These are phyloP conservation scores for Drosophila yooni DNA, from an alignment of 2,888 invertebrate genomes.

Conservation along the genomic window DNA sequence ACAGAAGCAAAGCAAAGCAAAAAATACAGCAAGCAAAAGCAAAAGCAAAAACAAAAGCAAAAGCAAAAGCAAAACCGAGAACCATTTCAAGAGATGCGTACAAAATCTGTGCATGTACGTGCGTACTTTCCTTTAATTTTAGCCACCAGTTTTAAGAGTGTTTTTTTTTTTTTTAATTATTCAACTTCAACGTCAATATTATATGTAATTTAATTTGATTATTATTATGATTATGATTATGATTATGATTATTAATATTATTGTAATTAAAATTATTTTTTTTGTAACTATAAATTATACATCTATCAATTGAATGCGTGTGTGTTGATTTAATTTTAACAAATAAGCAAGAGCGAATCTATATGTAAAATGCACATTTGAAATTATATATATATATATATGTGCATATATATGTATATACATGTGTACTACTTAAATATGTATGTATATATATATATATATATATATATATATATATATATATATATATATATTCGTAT, in stretches of 20 bases:
- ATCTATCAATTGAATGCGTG: conserved; percentile 36
- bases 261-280: conserved; percentile 33
- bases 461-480: conserved; percentile 43
- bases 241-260: conserved; percentile 17
- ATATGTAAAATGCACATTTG: conserved; percentile 70
- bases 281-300: conserved; percentile 28
- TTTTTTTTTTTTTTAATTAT: conserved; percentile 35
- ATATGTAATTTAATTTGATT: conserved; percentile 24
- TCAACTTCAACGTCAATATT: conserved; percentile 33
- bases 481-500: conserved; percentile 5
- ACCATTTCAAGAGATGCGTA: conserved; percentile 60
- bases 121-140: conserved; percentile 73
- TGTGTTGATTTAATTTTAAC: conserved; percentile 48
- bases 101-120: conserved; percentile 28
- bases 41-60: conserved; percentile 5
- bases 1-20: conserved; percentile 22
- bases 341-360: conserved; percentile 55
- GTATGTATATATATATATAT: conserved; percentile 40
- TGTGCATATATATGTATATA: neutral
- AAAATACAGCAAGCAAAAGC: conserved; percentile 20
- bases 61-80: conserved; percentile 37
- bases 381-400: conserved; percentile 59
- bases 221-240: conserved; percentile 33
- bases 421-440: conserved; percentile 1
- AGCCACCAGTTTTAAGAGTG: conserved; percentile 60